Conservation (phyloP, 2,113 vertebrate species). For the Tachysurus vachellii region DNA sequence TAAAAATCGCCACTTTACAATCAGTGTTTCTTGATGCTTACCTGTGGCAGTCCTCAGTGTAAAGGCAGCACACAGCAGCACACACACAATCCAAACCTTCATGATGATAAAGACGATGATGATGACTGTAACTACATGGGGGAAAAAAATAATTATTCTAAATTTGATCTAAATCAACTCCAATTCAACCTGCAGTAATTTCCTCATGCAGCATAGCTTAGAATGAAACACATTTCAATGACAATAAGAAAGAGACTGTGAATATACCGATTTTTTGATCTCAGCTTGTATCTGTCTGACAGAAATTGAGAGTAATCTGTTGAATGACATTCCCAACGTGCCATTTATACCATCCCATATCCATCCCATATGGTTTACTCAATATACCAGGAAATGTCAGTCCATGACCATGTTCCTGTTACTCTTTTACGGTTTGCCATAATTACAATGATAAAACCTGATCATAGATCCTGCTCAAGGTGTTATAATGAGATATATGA, state of each 20-base stretch:
- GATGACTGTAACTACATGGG: neutral
- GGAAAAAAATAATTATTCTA: neutral
- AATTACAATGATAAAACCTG: neutral
- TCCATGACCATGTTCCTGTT: neutral
- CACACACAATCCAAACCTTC: constrained; percentile 23
- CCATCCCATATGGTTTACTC: neutral
- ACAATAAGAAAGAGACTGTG: too few species aligned
- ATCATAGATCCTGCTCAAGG: neutral
- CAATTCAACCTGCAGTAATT: neutral
- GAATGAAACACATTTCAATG: too few species aligned
- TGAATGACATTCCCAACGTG: neutral
- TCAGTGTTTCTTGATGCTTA: neutral
- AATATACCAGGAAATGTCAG: neutral
- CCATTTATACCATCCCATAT: constrained; percentile 8
- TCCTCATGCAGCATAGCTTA: neutral
- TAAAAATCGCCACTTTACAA: neutral
- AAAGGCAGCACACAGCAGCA: constrained; percentile 5
- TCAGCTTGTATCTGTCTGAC: neutral
- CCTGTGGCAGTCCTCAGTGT: constrained; percentile 2
- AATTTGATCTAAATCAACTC: neutral
- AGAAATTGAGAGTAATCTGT: neutral
- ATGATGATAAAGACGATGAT: neutral
- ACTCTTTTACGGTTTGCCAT: neutral
- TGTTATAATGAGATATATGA: too few species aligned
- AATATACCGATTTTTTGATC: too few species aligned